Conservation (phyloP, 2,113 vertebrate genomes). For the Hystrix cristata region DNA sequence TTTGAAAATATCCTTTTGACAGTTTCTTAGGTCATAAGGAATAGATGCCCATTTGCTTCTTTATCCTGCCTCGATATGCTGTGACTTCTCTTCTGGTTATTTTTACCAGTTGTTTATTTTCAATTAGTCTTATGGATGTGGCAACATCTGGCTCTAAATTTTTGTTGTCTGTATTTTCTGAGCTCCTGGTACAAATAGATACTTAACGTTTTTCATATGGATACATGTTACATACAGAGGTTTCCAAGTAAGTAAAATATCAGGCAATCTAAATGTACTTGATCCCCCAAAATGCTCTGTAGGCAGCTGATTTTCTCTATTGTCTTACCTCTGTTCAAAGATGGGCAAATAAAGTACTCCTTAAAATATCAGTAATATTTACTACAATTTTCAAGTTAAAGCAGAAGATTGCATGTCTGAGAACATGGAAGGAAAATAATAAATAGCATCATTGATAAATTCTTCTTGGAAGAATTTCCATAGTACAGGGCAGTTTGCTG, state of each 20-base stretch:
- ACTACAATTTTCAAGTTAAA: neutral
- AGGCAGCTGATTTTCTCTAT: conserved; percentile 45
- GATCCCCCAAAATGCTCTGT: neutral
- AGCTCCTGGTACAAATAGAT: neutral
- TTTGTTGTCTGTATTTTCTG: conserved; percentile 18
- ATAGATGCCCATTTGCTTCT: neutral
- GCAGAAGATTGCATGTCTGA: neutral
- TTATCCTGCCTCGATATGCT: neutral
- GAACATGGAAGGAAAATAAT: neutral
- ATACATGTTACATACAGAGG: neutral
- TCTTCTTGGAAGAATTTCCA: neutral
- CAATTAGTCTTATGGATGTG: neutral
- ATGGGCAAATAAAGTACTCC: neutral
- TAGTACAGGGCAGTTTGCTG: neutral
- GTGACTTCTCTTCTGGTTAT: neutral
- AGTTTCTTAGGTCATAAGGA: neutral
- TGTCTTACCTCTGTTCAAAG: conserved; percentile 24
- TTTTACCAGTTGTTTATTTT: neutral
- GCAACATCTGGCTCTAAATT: neutral
- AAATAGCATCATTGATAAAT: neutral
- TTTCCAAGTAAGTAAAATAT: conserved; percentile 51
- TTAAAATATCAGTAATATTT: neutral
- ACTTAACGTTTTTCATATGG: neutral
- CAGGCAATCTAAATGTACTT: neutral
- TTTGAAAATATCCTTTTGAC: neutral